Conservation (phyloP, 2,797 vertebrate genomes). For the Champsocephalus esox region DNA sequence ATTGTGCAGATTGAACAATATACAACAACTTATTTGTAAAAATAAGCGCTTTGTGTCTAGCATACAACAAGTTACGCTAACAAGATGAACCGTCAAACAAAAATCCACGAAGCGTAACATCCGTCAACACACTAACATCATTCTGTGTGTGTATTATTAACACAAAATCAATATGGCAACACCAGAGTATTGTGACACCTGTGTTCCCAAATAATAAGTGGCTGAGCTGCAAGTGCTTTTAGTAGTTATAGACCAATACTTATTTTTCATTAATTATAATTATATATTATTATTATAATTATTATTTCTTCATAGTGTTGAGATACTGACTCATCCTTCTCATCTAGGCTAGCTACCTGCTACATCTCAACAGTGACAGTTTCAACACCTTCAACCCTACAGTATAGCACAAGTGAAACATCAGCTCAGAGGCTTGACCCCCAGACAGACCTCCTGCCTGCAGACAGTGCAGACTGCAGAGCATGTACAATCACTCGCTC, state of each 20-base stretch:
- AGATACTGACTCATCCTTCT: background rate
- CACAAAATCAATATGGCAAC: too few species aligned
- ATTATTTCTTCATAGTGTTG: background rate
- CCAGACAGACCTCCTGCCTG: constrained; percentile 41
- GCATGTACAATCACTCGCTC: constrained; percentile 54
- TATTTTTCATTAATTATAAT: background rate
- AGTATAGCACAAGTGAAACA: constrained; percentile 36
- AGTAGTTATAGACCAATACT: background rate
- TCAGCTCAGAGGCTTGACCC: constrained; percentile 35
- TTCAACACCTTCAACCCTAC: background rate
- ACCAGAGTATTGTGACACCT: too few species aligned
- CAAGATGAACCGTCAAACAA: too few species aligned
- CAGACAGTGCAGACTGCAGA: constrained; percentile 37
- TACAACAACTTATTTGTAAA: background rate
- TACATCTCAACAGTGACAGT: background rate
- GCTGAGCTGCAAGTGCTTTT: constrained; percentile 9
- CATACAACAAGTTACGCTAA: background rate
- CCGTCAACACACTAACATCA: too few species aligned
- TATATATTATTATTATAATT: too few species aligned
- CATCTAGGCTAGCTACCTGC: background rate
- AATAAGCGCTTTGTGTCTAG: background rate
- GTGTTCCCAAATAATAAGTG: background rate
- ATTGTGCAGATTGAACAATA: too few species aligned
- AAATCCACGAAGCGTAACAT: too few species aligned
- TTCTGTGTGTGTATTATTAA: too few species aligned